Base-by-base conservation (phyloP, 1,140 invertebrate species). In the Bombus breviceps region DNA sequence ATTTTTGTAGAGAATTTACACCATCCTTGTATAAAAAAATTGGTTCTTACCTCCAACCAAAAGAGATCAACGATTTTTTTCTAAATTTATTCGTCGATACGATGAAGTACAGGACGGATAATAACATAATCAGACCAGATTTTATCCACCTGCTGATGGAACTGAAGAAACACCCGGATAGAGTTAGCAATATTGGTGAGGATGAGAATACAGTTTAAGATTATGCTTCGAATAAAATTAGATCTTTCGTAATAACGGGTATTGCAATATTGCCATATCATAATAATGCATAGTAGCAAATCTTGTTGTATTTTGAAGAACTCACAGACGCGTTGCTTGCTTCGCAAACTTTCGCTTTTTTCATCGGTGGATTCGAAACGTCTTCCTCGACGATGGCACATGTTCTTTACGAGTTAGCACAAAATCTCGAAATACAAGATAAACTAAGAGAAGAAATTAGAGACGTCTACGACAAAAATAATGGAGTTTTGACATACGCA, bases 321-420 rank as follows among this genome's bases (percentile, higher is more conserved):
- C 47, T 93, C 28, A 93, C 90, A 8, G 90, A 94, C 9, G 79
- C 71, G 3, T 47, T 92, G 5, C 43, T 92, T 0, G 82, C 91
- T 3, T 93, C 94, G 2, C 94, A 95, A 85, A 89, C 92, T 0
- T 91, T 95, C 34, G 71, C 95, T 12, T 95, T 96, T 66, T 93
- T 96, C 71, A 12, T 95, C 5, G 96, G 96, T 66, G 96, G 96
- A 43, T 97, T 95, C 79, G 96, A 96, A 81, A 97, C 96, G 0
- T 96, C 96, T 5, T 94, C 96, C 5, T 92, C 94, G 2, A 93
- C 96, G 0, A 92, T 97, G 13, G 92, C 93, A 13, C 94, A 94
- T 77, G 85, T 92, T 12, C 81, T 95, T 3, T 95, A 93, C 43
- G 93, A 95, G 77, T 89, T 97, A 43, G 96, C 96, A 6, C 88